A percentile compares a stretch with the other conserved stretches of the same genome.
These are phyloP conservation scores for Lampris megalopsis DNA, from an alignment of 2,113 vertebrate species.

Conservation along the genomic window DNA sequence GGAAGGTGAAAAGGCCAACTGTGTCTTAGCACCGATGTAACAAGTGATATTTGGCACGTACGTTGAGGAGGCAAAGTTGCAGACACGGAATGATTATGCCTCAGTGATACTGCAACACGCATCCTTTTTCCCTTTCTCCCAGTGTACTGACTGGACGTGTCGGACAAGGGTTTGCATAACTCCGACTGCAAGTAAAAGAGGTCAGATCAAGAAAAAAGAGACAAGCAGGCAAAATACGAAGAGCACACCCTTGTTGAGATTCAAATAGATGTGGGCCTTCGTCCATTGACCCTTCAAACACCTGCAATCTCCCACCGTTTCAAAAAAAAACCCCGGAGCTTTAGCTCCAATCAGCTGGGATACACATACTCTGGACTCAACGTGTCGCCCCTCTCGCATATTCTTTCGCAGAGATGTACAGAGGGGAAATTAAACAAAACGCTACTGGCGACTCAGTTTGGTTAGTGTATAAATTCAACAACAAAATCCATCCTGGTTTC, in stretches of 20 bases:
- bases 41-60: conserved; percentile 42
- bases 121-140: not conserved
- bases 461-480: not conserved
- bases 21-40: conserved; percentile 46
- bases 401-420: conserved; percentile 34
- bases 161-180: conserved; percentile 4
- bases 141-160: not conserved
- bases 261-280: conserved; percentile 42
- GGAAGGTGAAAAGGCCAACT: conserved; percentile 14
- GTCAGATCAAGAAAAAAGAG: too few species aligned
- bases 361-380: not conserved
- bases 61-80: conserved; percentile 13
- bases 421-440: conserved; percentile 19
- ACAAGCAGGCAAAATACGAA: conserved; percentile 2
- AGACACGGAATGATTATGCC: conserved; percentile 2
- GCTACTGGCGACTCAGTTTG: not conserved
- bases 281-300: not conserved
- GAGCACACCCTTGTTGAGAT: conserved; percentile 3
- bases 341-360: conserved; percentile 61
- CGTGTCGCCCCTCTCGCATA: not conserved
- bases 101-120: not conserved
- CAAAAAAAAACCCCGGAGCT: conserved; percentile 59
- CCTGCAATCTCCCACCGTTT: conserved; percentile 35
- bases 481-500: not conserved
- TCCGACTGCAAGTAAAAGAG: too few species aligned